Evolutionary conservation across 2,797 vertebrate genomes (phyloP), one percentile per base, ranked within the genome.

Genomic region (Catostomus latipinnis): DNA sequence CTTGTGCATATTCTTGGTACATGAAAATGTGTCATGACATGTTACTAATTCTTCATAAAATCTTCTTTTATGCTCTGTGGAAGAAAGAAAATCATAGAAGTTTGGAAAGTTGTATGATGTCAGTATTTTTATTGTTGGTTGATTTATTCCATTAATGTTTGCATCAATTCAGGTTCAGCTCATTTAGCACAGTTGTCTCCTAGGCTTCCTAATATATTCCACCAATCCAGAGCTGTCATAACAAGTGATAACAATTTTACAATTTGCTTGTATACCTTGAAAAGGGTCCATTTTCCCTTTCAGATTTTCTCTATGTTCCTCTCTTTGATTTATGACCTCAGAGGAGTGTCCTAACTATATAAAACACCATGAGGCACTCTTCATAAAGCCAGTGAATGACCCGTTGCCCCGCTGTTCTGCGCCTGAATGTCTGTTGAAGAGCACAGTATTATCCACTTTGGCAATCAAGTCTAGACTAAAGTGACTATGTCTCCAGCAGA

Each of bases 361-460:
- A 57, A 79, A 79, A 72, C 69, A 72, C 50, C 12, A 10, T 57
- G 60, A 81, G 73, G 61, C 60, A 78, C 74, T 82, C 71, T 82
- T 85, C 73, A 66, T 78, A 74, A 83, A 74, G 12, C 12, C 71
- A 70, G 68, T 71, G 56, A 84, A 72, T 78, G 71, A 79, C 78
- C 74, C 61, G 43, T 72, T 34, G 65, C 12, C 48, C 53, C 34
- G 22, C 22, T 72, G 76, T 81, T 82, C 71, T 63, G 71, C 60
- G 71, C 53, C 73, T 58, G 72, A 76, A 72, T 34, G 73, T 67
- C 83, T 78, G 67, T 82, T 75, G 78, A 60, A 85, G 73, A 83
- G 83, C 56, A 60, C 77, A 79, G 63, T 84, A 82, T 85, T 85
- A 82, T 86, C 83, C 83, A 87, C 83, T 81, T 85, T 81, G 52